phyloP scores from a whole-genome alignment of 2,797 vertebrate genomes.

The Ateles fusciceps region DNA sequence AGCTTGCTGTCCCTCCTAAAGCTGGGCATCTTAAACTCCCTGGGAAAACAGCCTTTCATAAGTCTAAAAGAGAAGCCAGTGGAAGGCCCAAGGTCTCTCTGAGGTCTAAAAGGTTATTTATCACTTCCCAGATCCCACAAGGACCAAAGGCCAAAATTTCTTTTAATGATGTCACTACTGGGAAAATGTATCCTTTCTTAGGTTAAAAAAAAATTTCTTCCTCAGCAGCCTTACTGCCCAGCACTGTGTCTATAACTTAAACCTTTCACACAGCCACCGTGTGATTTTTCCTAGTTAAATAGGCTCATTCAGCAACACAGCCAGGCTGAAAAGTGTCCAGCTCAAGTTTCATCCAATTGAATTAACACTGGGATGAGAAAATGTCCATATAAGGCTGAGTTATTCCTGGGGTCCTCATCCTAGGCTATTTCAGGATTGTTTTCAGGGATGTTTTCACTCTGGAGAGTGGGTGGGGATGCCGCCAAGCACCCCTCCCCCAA shows the following conservation, averaged over 20 bases:
- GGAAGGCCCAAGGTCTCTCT: neutral
- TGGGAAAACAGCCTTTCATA: neutral
- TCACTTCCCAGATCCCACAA: neutral
- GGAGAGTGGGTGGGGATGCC: neutral
- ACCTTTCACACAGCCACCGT: neutral
- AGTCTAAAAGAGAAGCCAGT: neutral
- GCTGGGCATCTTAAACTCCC: neutral
- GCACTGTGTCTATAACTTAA: neutral
- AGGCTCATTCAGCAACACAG: slow-evolving; percentile 44
- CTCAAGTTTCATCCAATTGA: slow-evolving; percentile 46
- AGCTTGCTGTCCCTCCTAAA: neutral
- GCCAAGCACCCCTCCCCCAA: neutral
- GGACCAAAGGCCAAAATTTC: neutral
- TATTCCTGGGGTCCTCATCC: slow-evolving; percentile 25
- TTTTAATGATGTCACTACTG: neutral
- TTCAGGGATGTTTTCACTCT: slow-evolving; percentile 23
- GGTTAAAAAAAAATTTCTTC: neutral
- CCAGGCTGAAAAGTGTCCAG: slow-evolving; percentile 46
- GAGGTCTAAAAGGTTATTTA: neutral
- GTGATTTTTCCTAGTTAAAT: slow-evolving; percentile 44
- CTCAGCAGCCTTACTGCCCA: neutral
- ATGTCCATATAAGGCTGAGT: slow-evolving; percentile 65
- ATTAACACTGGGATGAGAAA: slow-evolving; percentile 60
- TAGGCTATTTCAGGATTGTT: slow-evolving; percentile 59
- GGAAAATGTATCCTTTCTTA: neutral